phyloP scores from a whole-genome alignment of 2,113 vertebrate genomes.

The Nibea albiflora region DNA sequence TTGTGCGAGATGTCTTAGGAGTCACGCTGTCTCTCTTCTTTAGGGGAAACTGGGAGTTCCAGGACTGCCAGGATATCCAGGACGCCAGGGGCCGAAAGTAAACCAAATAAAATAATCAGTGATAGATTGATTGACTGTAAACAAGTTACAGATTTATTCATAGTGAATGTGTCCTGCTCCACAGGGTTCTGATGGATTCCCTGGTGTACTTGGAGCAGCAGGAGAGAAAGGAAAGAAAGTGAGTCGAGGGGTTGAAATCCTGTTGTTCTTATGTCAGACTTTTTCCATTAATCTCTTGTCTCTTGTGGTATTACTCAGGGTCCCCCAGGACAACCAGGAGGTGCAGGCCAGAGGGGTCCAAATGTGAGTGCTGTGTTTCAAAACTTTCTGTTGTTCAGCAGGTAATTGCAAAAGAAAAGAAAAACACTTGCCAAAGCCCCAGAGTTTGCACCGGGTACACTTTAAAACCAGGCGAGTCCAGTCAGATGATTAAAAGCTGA shows the following conservation, averaged over 20 bases:
- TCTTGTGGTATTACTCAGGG: conserved; percentile 83
- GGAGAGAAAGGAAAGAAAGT: conserved; percentile 97
- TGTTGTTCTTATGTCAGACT: background rate
- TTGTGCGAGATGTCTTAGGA: background rate
- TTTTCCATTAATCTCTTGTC: background rate
- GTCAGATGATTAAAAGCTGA: background rate
- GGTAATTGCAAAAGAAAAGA: background rate
- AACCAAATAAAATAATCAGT: background rate
- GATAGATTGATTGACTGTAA: background rate
- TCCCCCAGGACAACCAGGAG: conserved; percentile 91
- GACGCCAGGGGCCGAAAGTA: conserved; percentile 94
- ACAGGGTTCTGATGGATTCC: conserved; percentile 92
- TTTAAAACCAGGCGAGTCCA: too few species aligned
- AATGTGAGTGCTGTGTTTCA: conserved; percentile 87
- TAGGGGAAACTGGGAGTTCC: conserved; percentile 97
- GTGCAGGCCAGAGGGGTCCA: conserved; percentile 92
- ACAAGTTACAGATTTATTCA: background rate
- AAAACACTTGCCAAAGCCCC: background rate
- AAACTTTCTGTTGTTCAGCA: background rate
- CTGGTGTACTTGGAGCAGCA: conserved; percentile 86
- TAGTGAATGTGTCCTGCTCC: conserved; percentile 57
- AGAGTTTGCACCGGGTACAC: background rate
- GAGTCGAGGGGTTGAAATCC: conserved; percentile 51
- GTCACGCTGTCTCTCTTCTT: conserved; percentile 9
- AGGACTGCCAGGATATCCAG: conserved; percentile 94